Conservation (phyloP, 2,113 vertebrate genomes). For the Chamaetylas fuelleborni region DNA sequence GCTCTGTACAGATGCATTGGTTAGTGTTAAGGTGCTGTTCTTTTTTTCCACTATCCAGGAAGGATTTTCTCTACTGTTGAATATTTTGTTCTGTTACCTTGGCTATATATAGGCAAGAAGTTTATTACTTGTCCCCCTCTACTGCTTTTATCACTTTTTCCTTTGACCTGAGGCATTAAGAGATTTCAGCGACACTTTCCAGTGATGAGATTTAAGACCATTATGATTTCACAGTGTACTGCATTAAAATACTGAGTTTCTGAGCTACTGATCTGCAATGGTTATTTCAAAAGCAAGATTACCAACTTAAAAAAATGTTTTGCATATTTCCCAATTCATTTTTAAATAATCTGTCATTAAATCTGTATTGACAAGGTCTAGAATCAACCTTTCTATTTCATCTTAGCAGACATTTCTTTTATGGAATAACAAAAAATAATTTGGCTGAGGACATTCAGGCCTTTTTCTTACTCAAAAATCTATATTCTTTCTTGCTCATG, state of each 20-base stretch:
- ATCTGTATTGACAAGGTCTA: not conserved
- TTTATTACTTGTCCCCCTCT: slow-evolving; percentile 1
- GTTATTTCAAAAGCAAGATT: not conserved
- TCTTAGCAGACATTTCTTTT: not conserved
- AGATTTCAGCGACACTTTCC: not conserved
- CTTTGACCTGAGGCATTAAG: not conserved
- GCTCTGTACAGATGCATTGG: not conserved
- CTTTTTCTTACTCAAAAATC: not conserved
- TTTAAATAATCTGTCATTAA: not conserved
- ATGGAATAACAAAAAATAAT: not conserved
- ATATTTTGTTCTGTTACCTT: not conserved
- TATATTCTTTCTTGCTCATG: not conserved
- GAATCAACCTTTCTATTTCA: not conserved
- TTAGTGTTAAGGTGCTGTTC: not conserved
- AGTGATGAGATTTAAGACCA: not conserved
- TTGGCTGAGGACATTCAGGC: not conserved
- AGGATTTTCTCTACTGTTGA: not conserved
- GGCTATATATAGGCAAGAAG: not conserved
- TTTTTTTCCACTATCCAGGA: not conserved
- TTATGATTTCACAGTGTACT: not conserved
- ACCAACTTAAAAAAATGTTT: not conserved
- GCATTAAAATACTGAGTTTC: not conserved
- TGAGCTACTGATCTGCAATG: not conserved
- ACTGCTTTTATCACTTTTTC: not conserved
- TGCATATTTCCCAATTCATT: not conserved